Evolutionary conservation across 2,888 invertebrate genomes (phyloP).

Genomic region (Stenchaetothrips biformis): DNA sequence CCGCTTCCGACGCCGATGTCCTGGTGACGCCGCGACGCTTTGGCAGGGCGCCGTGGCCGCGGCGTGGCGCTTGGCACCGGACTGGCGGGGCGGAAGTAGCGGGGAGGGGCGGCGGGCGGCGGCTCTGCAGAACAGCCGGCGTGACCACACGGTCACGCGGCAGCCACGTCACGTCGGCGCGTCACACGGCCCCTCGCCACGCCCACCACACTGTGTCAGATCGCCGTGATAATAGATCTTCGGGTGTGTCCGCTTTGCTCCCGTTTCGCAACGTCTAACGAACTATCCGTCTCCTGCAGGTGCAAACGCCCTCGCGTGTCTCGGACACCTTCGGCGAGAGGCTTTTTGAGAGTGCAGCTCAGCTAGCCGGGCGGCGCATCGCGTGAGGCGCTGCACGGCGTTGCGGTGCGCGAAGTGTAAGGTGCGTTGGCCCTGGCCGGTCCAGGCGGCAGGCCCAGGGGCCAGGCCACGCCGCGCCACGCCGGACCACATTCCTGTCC

Average conservation of each 20-base stretch:
- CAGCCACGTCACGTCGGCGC: too few species aligned
- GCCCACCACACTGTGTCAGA: neutral
- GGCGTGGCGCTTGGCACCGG: neutral
- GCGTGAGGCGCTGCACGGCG: neutral
- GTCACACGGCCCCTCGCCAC: too few species aligned
- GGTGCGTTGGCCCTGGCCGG: slow-evolving; percentile 11
- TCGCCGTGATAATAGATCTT: neutral
- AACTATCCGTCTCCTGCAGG: too few species aligned
- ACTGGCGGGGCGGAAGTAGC: neutral
- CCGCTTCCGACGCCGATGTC: neutral
- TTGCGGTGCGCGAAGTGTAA: slow-evolving; percentile 17
- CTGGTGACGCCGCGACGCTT: neutral
- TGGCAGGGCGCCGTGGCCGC: neutral
- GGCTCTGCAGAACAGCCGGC: too few species aligned
- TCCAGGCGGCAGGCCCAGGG: neutral
- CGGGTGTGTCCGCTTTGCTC: too few species aligned
- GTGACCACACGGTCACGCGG: too few species aligned
- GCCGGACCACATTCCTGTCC: neutral
- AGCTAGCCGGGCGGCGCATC: neutral
- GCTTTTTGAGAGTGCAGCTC: too few species aligned
- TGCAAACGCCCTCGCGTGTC: too few species aligned
- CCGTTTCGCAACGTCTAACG: neutral
- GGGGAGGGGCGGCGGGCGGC: neutral
- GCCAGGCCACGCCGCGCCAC: neutral
- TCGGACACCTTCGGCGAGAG: too few species aligned